Conservation (phyloP, 2,113 vertebrate genomes). For the Hyla sarda region DNA sequence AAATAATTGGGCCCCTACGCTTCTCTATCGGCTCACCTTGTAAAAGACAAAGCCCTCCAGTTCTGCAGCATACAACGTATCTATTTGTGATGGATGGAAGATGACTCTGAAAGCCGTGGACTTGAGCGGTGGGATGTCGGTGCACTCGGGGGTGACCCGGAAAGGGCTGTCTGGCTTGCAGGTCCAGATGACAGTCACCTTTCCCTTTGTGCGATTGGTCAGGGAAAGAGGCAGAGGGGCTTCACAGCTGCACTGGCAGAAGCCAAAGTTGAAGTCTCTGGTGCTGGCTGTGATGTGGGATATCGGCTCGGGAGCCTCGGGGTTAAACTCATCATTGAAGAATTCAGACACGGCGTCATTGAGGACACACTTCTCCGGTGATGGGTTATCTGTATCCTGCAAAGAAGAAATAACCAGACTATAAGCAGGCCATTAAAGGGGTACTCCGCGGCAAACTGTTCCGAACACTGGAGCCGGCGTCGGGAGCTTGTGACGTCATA, state of each 20-base stretch:
- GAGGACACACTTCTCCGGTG: conserved; percentile 50
- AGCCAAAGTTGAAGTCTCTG: conserved; percentile 80
- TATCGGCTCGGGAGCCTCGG: conserved; percentile 65
- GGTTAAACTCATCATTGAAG: conserved; percentile 66
- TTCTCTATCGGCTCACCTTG: conserved; percentile 85
- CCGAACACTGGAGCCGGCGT: too few relatives aligned
- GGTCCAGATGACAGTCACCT: conserved; percentile 84
- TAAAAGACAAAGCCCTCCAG: conserved; percentile 89
- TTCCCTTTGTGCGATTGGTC: conserved; percentile 86
- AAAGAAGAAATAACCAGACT: conserved; percentile 14
- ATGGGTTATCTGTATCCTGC: conserved; percentile 62
- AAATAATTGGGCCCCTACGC: too few relatives aligned
- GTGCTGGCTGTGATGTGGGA: conserved; percentile 77
- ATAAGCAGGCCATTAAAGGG: too few relatives aligned
- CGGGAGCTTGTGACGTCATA: too few relatives aligned
- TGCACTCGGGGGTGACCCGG: conserved; percentile 75
- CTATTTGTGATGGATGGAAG: conserved; percentile 78
- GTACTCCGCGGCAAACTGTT: too few relatives aligned
- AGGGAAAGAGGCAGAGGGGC: conserved; percentile 74
- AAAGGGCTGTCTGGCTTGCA: conserved; percentile 72
- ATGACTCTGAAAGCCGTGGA: conserved; percentile 79
- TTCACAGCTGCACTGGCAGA: conserved; percentile 62
- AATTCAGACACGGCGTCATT: conserved; percentile 74
- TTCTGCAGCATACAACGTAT: conserved; percentile 78
- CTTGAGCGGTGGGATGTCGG: conserved; percentile 83